These are phyloP conservation scores for Drosophila athabasca DNA, from an alignment of 1,140 invertebrate genomes.

Conservation along the genomic window DNA sequence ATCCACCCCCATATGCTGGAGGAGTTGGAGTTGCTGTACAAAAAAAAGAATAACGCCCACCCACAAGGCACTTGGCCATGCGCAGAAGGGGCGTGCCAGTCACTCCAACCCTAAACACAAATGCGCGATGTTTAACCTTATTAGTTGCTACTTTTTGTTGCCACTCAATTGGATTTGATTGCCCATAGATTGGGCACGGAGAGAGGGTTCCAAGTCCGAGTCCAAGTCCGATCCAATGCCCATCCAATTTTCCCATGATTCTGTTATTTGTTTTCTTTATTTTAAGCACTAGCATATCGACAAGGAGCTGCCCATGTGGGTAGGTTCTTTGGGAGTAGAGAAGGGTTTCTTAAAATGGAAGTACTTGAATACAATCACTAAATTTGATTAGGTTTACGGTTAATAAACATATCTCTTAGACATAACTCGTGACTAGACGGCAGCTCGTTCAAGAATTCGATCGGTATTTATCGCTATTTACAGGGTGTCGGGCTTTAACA, in stretches of 20 bases:
- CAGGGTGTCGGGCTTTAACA: constrained; percentile 7
- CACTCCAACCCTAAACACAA: constrained; percentile 58
- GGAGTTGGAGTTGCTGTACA: not conserved
- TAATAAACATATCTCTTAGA: constrained; percentile 13
- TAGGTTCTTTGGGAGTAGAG: not conserved
- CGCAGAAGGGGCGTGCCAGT: constrained; percentile 39
- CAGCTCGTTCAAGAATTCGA: constrained; percentile 16
- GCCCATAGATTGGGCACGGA: constrained; percentile 7
- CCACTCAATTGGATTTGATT: constrained; percentile 73
- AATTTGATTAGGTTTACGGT: constrained; percentile 47
- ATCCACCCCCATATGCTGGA: constrained; percentile 14
- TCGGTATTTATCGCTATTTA: constrained; percentile 43
- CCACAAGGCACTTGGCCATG: constrained; percentile 17
- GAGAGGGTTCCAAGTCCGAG: not conserved
- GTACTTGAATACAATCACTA: constrained; percentile 70
- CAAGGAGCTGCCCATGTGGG: not conserved
- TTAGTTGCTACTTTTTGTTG: constrained; percentile 65
- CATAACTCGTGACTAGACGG: constrained; percentile 32
- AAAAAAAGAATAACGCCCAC: constrained; percentile 10
- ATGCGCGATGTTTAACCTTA: constrained; percentile 62
- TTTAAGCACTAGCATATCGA: constrained; percentile 65
- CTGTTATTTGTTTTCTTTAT: constrained; percentile 54
- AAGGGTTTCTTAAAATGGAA: constrained; percentile 57
- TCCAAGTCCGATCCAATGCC: not conserved
- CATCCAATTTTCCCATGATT: constrained; percentile 10